Base-by-base conservation (phyloP, 1,140 invertebrate genomes). In the Pentalonia nigronervosa region DNA sequence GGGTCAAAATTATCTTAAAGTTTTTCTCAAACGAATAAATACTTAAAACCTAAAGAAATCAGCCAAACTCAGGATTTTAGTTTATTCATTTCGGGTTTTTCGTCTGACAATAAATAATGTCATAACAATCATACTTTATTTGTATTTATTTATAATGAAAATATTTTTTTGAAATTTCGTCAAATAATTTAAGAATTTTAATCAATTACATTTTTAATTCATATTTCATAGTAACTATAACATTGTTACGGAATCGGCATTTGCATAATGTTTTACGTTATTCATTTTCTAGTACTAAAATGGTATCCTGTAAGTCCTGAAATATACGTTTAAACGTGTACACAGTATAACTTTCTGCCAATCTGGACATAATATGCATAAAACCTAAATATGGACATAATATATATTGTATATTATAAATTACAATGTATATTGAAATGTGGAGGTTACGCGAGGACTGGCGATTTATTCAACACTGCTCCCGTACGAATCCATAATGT, bases 381-480 rank as follows among this genome's bases (percentile, higher is more conserved):
- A 41, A 45, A 84, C 36, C 23, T 17, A n/a, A 41, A n/a, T 47
- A 87, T 45, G 45, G 48, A 48, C 25, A 20, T 36, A 25, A 76
- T n/a, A 45, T 4, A 41, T 4, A 41, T 86, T 86, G 23, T 8
- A 83, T 23, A 41, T n/a, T 83, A 41, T 86, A 86, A 36, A 86
- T 47, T 47, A 47, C 25, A 47, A 86, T 48, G 25, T 20, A 47
- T 45, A 87, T 87, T 47, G 41, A 47, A 87, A 87, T n/a, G 25
- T 87, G 30, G 4, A 87, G 84, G 84, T 87, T 45, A 87, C 25
- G 25, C 41, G 1, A 30, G 41, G 41, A 86, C 83, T 20, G 84
- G 25, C 41, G 84, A 87, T 87, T 87, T 87, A 87, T 87, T 87
- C 84, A n/a, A 87, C 45, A 47, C 45, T 14, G 45, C 25, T 45